Percentiles rank a stretch among this genome's conserved stretches.
Evolutionary conservation across 2,113 vertebrate species (phyloP).

Genomic region (Syngnathus floridae): DNA sequence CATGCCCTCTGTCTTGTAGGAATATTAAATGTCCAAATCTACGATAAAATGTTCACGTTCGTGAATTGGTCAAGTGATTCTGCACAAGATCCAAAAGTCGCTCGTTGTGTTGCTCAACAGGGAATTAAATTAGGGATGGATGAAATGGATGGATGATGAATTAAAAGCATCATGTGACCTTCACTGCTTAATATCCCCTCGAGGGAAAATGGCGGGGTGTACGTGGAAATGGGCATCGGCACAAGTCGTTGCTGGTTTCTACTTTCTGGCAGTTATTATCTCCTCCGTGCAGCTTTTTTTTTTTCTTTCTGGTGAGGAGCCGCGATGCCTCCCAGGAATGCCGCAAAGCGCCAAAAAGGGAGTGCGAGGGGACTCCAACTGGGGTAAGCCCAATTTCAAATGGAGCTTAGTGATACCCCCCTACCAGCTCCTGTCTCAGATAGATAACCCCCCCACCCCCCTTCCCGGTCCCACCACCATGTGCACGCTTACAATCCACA

Average conservation of each 20-base stretch:
- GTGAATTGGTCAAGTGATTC: too few species aligned
- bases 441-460: constrained; percentile 53
- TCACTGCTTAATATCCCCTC: constrained; percentile 24
- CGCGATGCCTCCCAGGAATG: constrained; percentile 54
- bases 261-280: constrained; percentile 61
- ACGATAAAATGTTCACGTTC: background rate
- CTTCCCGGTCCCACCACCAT: background rate
- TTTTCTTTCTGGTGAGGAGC: constrained; percentile 30
- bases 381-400: constrained; percentile 69
- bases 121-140: background rate
- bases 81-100: too few species aligned
- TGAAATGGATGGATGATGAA: too few species aligned
- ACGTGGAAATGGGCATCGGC: constrained; percentile 15
- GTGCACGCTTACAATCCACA: constrained; percentile 22
- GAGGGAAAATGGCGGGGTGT: background rate
- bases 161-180: constrained; percentile 27
- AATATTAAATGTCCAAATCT: constrained; percentile 8
- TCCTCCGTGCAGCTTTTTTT: constrained; percentile 48
- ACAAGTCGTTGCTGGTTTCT: constrained; percentile 27
- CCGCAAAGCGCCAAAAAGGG: constrained; percentile 28
- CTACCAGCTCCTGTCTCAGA: constrained; percentile 63
- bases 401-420: constrained; percentile 60
- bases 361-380: constrained; percentile 40
- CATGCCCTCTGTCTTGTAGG: constrained; percentile 23
- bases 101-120: too few species aligned